Conservation (phyloP, 1,140 invertebrate genomes). For the Drosophila jambulina region DNA sequence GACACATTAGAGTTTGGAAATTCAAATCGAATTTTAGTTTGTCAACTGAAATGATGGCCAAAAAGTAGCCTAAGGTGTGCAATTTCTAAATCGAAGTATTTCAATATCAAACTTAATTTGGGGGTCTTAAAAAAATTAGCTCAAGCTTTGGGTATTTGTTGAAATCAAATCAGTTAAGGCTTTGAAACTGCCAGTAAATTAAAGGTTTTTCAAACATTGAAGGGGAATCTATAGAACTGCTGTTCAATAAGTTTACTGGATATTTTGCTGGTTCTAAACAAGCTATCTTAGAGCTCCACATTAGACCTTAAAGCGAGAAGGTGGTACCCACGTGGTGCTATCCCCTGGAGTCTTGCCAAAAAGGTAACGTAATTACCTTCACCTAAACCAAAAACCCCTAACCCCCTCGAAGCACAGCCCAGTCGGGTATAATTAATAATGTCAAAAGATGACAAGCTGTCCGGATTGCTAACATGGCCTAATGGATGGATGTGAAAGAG, state of each 20-base stretch:
- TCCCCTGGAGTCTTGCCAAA: conserved; percentile 3
- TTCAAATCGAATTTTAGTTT: conserved; percentile 1
- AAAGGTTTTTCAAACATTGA: neutral
- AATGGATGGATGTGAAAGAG: conserved; percentile 35
- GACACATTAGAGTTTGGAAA: conserved; percentile 11
- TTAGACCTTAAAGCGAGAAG: neutral
- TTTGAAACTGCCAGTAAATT: neutral
- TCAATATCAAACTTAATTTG: neutral
- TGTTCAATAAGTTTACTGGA: neutral
- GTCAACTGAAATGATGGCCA: conserved; percentile 7
- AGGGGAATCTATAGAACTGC: neutral
- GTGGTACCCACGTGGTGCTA: neutral
- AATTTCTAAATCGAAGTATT: neutral
- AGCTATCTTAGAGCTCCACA: neutral
- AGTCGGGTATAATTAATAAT: conserved; percentile 49
- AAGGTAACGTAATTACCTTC: conserved; percentile 23
- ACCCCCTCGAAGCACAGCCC: neutral
- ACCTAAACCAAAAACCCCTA: neutral
- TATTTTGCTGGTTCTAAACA: neutral
- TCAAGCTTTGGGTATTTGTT: rapidly evolving
- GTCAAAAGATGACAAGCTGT: conserved; percentile 38
- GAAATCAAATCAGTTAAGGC: neutral
- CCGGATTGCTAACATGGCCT: conserved; percentile 28
- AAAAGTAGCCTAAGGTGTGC: neutral
- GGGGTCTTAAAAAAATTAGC: neutral